phyloP scores from a whole-genome alignment of 2,888 invertebrate genomes.

The Gastracanthus pulcherrimus region DNA sequence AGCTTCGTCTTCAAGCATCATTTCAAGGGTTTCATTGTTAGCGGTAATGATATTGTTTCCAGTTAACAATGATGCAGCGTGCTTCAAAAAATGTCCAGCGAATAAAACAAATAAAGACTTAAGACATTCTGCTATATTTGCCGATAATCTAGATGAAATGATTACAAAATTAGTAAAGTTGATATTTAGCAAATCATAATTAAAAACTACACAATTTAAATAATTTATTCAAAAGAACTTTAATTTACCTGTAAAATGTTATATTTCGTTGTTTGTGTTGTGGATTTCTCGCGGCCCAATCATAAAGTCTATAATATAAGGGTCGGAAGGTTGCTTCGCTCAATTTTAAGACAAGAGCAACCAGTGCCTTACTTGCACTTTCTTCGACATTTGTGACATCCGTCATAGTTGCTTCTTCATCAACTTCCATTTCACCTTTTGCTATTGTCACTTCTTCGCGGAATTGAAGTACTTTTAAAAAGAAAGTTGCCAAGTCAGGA shows the following conservation, averaged over 20 bases:
- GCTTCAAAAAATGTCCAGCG: slow-evolving; percentile 90
- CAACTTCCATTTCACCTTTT: slow-evolving; percentile 67
- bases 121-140: slow-evolving; percentile 87
- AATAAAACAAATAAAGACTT: slow-evolving; percentile 95
- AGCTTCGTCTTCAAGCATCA: slow-evolving; percentile 78
- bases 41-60: slow-evolving; percentile 83
- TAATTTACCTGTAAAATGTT: slow-evolving; percentile 87
- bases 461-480: slow-evolving; percentile 85
- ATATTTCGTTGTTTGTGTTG: slow-evolving; percentile 84
- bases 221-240: slow-evolving; percentile 1
- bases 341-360: slow-evolving; percentile 89
- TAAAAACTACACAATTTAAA: slow-evolving; percentile 31
- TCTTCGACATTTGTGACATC: slow-evolving; percentile 84
- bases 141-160: slow-evolving; percentile 85
- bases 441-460: slow-evolving; percentile 78
- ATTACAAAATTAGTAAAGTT: slow-evolving; percentile 59
- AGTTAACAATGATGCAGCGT: slow-evolving; percentile 87
- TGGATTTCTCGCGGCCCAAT: slow-evolving; percentile 88
- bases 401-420: slow-evolving; percentile 70
- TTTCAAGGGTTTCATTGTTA: slow-evolving; percentile 78
- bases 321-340: slow-evolving; percentile 94
- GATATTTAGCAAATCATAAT: slow-evolving; percentile 7
- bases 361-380: slow-evolving; percentile 87
- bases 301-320: slow-evolving; percentile 90
- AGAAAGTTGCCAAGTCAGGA: slow-evolving; percentile 86